These are phyloP conservation scores for Nixonia krombeini DNA, from an alignment of 1,140 invertebrate genomes.

Conservation along the genomic window DNA sequence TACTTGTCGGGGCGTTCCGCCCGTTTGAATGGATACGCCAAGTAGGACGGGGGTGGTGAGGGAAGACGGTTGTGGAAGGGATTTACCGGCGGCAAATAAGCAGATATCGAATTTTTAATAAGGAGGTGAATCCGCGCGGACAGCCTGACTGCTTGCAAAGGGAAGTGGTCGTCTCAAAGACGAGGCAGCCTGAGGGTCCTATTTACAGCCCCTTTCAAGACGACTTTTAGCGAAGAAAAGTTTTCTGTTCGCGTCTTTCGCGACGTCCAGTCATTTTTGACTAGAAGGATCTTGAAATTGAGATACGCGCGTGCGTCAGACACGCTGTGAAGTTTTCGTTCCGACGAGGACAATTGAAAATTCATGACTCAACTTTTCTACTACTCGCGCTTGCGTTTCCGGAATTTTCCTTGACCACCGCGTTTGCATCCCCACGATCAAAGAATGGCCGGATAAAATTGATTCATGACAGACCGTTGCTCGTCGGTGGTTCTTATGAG, in stretches of 20 bases:
- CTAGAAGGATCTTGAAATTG: conserved; percentile 25
- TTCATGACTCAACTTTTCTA: conserved; percentile 14
- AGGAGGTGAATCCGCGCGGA: conserved; percentile 12
- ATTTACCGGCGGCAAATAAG: too few species aligned
- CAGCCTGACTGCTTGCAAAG: conserved; percentile 12
- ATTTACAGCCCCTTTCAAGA: conserved; percentile 17
- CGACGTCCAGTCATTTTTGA: conserved; percentile 28
- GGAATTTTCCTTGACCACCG: too few species aligned
- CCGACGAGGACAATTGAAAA: conserved; percentile 6
- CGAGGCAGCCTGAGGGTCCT: conserved; percentile 12
- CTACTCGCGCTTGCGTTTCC: too few species aligned
- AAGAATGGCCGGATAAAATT: too few species aligned
- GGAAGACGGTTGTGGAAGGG: too few species aligned
- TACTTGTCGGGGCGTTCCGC: too few species aligned
- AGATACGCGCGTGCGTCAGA: conserved; percentile 6
- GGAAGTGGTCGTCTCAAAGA: conserved; percentile 23
- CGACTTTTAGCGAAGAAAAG: conserved; percentile 18
- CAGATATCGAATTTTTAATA: conserved; percentile 33
- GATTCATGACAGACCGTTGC: too few species aligned
- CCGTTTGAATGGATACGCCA: too few species aligned
- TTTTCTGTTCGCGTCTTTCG: conserved; percentile 18
- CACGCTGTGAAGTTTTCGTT: conserved; percentile 12
- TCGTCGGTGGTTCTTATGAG: too few species aligned
- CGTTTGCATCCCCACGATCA: too few species aligned
- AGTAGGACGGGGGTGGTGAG: too few species aligned